phyloP scores from a whole-genome alignment of 2,113 vertebrate species.

The Vireo altiloquus region DNA sequence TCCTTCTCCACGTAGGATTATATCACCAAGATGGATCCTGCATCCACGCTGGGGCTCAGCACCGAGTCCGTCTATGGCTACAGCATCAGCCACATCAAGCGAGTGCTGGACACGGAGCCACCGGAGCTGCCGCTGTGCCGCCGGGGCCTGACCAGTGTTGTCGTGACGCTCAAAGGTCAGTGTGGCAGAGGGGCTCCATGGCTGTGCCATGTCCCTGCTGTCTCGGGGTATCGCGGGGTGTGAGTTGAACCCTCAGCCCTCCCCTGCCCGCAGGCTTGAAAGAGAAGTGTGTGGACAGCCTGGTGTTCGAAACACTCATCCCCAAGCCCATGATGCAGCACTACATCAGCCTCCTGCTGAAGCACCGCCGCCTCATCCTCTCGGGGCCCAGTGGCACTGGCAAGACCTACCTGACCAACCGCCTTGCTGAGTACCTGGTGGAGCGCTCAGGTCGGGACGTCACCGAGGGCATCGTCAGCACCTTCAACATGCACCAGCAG shows the following conservation, averaged over 20 bases:
- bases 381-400: slow-evolving; percentile 93
- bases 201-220: not conserved
- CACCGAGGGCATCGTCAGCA: slow-evolving; percentile 79
- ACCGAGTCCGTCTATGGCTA: slow-evolving; percentile 87
- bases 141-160: slow-evolving; percentile 78
- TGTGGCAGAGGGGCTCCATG: not conserved
- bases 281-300: slow-evolving; percentile 90
- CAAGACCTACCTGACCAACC: slow-evolving; percentile 91
- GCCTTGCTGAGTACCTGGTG: slow-evolving; percentile 89
- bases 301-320: slow-evolving; percentile 93
- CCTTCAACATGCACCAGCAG: slow-evolving; percentile 96
- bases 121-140: slow-evolving; percentile 79
- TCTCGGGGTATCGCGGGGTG: rapidly evolving
- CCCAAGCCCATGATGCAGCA: slow-evolving; percentile 98
- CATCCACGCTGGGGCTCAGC: slow-evolving; percentile 86
- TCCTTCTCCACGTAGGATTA: slow-evolving; percentile 78
- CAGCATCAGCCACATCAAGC: slow-evolving; percentile 83
- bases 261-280: slow-evolving; percentile 76
- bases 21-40: slow-evolving; percentile 88
- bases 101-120: slow-evolving; percentile 80
- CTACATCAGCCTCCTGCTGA: slow-evolving; percentile 92
- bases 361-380: slow-evolving; percentile 90
- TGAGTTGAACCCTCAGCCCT: not conserved
- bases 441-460: slow-evolving; percentile 82
- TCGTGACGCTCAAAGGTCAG: slow-evolving; percentile 87